Conservation (phyloP, 1,140 invertebrate genomes). For the Choristoneura fumiferana region DNA sequence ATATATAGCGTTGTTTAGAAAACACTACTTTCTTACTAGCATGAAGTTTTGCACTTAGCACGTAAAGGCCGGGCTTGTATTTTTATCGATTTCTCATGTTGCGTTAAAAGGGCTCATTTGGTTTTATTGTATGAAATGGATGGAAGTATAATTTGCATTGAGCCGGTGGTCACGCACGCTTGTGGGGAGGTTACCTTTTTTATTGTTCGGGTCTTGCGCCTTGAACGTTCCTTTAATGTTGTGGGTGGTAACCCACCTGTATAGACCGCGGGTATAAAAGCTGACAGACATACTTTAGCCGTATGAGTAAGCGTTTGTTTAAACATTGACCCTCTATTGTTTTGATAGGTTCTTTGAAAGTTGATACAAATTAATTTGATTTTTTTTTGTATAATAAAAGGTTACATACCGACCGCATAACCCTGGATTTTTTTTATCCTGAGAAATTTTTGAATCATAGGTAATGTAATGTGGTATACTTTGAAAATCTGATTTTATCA, state of each 20-base stretch:
- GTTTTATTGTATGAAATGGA: constrained; percentile 75
- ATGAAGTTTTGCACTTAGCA: neutral
- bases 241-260: constrained; percentile 1
- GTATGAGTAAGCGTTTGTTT: neutral
- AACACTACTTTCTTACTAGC: no score
- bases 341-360: no score
- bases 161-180: constrained; percentile 72
- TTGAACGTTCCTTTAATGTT: constrained; percentile 16
- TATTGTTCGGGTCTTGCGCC: constrained; percentile 66
- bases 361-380: no score
- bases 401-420: no score
- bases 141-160: constrained; percentile 75
- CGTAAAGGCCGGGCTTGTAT: constrained; percentile 40
- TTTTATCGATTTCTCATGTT: constrained; percentile 73
- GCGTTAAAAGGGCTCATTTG: constrained; percentile 76
- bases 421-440: no score
- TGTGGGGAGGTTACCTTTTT: constrained; percentile 61
- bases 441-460: no score
- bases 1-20: no score
- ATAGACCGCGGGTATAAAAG: neutral
- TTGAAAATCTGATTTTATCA: no score
- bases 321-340: neutral
- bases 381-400: no score
- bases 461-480: no score
- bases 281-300: neutral